Evolutionary conservation across 2,888 invertebrate species (phyloP).

Genomic region (Drosophila multiciliata): DNA sequence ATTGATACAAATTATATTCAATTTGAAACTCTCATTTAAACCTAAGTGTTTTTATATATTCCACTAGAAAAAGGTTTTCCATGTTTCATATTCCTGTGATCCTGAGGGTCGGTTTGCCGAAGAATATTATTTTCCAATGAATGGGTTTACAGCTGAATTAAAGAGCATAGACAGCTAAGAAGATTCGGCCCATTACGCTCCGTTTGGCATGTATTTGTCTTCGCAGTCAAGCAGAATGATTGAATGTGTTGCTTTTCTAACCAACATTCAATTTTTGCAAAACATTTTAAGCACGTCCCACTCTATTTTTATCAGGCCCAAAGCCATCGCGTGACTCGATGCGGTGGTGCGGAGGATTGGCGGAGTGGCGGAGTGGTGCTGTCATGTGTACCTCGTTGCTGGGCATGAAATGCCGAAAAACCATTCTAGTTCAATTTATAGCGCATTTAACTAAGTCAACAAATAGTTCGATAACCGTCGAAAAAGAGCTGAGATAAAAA

Average conservation of each 20-base stretch:
- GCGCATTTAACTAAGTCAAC: conserved; percentile 69
- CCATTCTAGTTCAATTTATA: conserved; percentile 69
- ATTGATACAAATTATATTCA: background rate
- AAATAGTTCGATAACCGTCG: conserved; percentile 59
- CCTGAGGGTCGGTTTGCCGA: background rate
- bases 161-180: conserved; percentile 6
- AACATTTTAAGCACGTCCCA: conserved; percentile 63
- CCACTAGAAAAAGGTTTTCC: background rate
- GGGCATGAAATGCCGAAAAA: conserved; percentile 35
- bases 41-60: background rate
- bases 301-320: conserved; percentile 66
- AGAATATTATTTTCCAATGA: background rate
- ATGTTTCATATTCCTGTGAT: background rate
- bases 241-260: conserved; percentile 78
- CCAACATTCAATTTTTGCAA: conserved; percentile 73
- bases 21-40: background rate
- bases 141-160: background rate
- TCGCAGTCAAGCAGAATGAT: conserved; percentile 64
- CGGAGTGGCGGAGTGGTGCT: background rate
- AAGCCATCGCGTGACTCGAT: conserved; percentile 61
- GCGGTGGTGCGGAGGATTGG: background rate
- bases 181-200: conserved; percentile 27
- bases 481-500: conserved; percentile 47
- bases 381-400: conserved; percentile 29
- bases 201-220: conserved; percentile 46